Base-by-base conservation (phyloP, 1,140 invertebrate species). In the Tachypleus tridentatus region DNA sequence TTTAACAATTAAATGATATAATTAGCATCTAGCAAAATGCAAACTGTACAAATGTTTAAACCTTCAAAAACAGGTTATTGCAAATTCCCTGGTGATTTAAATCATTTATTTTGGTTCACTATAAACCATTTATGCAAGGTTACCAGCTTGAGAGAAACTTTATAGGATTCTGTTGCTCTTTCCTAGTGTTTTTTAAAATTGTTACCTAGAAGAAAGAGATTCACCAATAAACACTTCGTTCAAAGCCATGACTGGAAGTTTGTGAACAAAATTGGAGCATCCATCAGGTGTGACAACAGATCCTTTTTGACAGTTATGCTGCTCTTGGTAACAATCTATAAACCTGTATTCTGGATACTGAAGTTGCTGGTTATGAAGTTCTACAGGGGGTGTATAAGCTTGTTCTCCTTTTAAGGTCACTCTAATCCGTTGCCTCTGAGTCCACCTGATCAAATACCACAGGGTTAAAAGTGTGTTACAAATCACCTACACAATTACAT, bases 211-310 rank as follows among this genome's bases (percentile, higher is more conserved):
- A 7, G 95, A 96, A 53, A 97, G 81, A 63, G 86, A 87, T 80
- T 99, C 97, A 5, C 95, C 97, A 73, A 98, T 87, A 75, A 97
- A 99, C 3, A 98, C 93, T 78, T 93, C 90, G 77, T 93, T 93
- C 3, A 93, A 77, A 4, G 89, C 88, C 56, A 88, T 73, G 71
- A 86, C 84, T n/a, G 89, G 88, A 29, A 91, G 76, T 29, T 79
- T 73, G 62, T 79, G 70, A 29, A 70, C 57, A 6, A 57, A 5
- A 58, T 65, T 63, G 57, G 11, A 6, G 5, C 8, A 56, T 10
- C 66, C 48, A 6, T 66, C 54, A 51, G 54, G 51, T 49, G 48
- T 73, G 50, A 65, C 61, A 62, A 58, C 63, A 10, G 29, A 57
- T 57, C 50, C 11, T 66, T 58, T 64, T 69, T 50, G 56, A 49